These are phyloP conservation scores for Rafetus swinhoei DNA, from an alignment of 2,113 vertebrate species.

Conservation along the genomic window DNA sequence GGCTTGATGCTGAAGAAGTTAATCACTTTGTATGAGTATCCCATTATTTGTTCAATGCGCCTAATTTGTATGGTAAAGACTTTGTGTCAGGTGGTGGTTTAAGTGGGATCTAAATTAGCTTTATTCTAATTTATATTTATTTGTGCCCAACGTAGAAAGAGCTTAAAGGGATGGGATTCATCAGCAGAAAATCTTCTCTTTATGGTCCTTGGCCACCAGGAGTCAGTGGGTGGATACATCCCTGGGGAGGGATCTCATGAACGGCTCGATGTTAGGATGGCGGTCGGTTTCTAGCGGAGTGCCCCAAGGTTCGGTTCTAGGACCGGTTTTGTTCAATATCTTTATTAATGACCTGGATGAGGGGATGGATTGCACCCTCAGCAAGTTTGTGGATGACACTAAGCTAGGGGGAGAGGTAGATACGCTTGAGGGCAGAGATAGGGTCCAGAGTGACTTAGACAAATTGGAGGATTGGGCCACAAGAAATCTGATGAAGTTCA, in stretches of 20 bases:
- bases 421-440: too few species aligned
- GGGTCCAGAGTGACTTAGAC: too few species aligned
- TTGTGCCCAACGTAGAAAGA: background rate
- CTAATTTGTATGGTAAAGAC: background rate
- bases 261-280: too few species aligned
- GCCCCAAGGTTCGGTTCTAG: too few species aligned
- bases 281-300: too few species aligned
- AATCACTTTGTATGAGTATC: background rate
- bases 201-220: background rate
- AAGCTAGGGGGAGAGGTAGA: too few species aligned
- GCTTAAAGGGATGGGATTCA: background rate
- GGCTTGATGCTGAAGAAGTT: background rate
- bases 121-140: background rate
- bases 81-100: background rate
- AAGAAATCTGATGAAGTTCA: too few species aligned
- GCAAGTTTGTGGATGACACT: too few species aligned
- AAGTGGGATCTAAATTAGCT: background rate
- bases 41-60: rapidly evolving
- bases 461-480: too few species aligned
- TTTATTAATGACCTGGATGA: too few species aligned
- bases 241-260: rapidly evolving
- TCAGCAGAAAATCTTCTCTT: background rate
- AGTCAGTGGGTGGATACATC: background rate
- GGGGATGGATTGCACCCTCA: too few species aligned
- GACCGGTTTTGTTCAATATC: too few species aligned